Evolutionary conservation across 64 coral and sea anemone genomes (phyloP).

Genomic region (Pocillopora damicornis): DNA sequence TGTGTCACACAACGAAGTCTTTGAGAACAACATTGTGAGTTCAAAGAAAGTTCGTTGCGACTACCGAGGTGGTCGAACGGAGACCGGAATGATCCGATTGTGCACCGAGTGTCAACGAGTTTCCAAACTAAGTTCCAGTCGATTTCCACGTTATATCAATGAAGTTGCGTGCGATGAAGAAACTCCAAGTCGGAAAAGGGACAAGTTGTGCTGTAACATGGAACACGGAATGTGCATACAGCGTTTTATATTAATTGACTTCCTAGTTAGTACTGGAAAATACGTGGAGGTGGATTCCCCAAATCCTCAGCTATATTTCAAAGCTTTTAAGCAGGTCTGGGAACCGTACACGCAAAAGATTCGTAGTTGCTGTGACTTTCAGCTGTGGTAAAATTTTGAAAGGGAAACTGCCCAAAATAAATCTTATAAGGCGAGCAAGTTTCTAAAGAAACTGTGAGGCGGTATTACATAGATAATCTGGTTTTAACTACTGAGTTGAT

Average conservation of each 20-base stretch:
- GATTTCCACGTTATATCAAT: conserved; percentile 51
- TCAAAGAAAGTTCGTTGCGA: not conserved
- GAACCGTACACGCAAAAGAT: conserved; percentile 1
- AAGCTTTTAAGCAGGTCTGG: conserved; percentile 55
- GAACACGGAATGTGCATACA: conserved; percentile 22
- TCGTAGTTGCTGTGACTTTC: conserved; percentile 70
- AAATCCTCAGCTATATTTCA: not conserved
- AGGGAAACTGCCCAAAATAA: not conserved
- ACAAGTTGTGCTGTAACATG: not conserved
- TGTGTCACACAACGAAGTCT: not conserved
- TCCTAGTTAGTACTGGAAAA: conserved; percentile 28
- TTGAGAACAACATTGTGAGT: not conserved
- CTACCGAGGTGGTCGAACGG: not conserved
- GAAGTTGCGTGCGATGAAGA: conserved; percentile 41
- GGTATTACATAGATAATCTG: too few species aligned
- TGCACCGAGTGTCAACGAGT: conserved; percentile 54
- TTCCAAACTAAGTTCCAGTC: conserved; percentile 13
- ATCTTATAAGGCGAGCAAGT: not conserved
- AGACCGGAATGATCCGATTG: not conserved
- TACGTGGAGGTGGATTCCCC: not conserved
- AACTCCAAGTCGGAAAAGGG: not conserved
- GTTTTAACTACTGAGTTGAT: too few species aligned
- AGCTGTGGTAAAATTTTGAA: not conserved
- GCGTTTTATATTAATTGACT: conserved; percentile 16
- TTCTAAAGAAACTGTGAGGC: not conserved